Conservation (phyloP, 2,888 invertebrate species). For the Meghimatium bilineatum region DNA sequence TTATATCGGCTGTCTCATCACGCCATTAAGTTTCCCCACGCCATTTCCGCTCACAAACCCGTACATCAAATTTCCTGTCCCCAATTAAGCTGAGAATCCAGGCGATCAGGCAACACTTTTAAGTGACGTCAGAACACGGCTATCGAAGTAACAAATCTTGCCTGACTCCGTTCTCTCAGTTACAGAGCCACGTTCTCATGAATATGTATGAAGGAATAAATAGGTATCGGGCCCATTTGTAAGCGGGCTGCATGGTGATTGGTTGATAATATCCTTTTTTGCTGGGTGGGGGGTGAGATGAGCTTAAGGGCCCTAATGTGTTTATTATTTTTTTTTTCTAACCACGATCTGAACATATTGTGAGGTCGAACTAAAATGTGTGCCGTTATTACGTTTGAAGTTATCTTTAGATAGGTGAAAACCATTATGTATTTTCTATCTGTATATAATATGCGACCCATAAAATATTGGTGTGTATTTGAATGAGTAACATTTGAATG, state of each 20-base stretch:
- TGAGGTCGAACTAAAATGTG: no score
- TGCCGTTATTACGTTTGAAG: no score
- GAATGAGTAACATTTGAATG: no score
- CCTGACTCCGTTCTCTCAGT: background rate
- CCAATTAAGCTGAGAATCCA: background rate
- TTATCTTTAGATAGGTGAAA: no score
- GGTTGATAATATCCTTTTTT: constrained; percentile 12
- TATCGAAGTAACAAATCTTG: constrained; percentile 2
- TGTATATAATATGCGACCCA: no score
- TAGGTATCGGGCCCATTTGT: constrained; percentile 12
- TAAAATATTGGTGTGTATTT: no score
- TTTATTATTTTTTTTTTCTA: background rate
- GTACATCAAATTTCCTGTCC: background rate
- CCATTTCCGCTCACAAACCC: background rate
- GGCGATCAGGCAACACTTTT: background rate
- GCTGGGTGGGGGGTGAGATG: no score
- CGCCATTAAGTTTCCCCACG: background rate
- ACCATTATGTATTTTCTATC: no score
- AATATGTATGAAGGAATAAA: constrained; percentile 25
- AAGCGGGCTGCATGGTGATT: background rate
- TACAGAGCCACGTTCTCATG: background rate
- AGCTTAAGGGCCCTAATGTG: background rate
- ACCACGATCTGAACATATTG: background rate
- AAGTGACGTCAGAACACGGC: background rate
- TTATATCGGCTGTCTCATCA: background rate